These are phyloP conservation scores for Galerucella nymphaeae DNA, from an alignment of 2,888 invertebrate genomes.

Conservation along the genomic window DNA sequence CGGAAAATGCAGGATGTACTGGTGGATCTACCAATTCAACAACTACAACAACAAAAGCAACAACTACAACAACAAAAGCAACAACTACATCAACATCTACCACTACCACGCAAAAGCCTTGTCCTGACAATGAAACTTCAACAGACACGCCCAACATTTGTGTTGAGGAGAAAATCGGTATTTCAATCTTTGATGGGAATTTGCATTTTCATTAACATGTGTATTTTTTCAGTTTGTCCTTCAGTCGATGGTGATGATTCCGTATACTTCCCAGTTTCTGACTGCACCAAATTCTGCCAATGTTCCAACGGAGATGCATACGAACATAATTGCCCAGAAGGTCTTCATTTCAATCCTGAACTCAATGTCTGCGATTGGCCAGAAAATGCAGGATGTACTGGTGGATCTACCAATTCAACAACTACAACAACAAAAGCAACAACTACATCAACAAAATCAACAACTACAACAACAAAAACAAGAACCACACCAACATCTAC, in stretches of 20 bases:
- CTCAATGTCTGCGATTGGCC: conserved; percentile 41
- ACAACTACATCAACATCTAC: not conserved
- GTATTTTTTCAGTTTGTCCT: conserved; percentile 27
- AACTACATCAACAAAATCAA: conserved; percentile 18
- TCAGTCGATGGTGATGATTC: conserved; percentile 35
- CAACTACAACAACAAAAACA: conserved; percentile 3
- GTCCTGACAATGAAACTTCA: not conserved
- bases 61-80: too few species aligned
- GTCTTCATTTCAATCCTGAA: conserved; percentile 39
- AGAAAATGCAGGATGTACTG: conserved; percentile 30
- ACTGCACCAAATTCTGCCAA: conserved; percentile 43
- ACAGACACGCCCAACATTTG: too few species aligned
- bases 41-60: too few species aligned
- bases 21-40: conserved; percentile 3
- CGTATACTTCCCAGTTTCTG: conserved; percentile 35
- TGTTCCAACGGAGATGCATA: conserved; percentile 42
- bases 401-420: conserved; percentile 1
- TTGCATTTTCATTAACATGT: too few species aligned
- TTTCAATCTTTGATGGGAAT: not conserved
- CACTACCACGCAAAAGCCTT: not conserved
- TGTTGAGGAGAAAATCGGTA: conserved; percentile 8
- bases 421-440: not conserved
- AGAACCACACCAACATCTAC: not conserved
- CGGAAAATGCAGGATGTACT: conserved; percentile 31
- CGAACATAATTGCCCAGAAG: conserved; percentile 40